Evolutionary conservation across 2,888 invertebrate genomes (phyloP).

Genomic region (Pterostichus niger): DNA sequence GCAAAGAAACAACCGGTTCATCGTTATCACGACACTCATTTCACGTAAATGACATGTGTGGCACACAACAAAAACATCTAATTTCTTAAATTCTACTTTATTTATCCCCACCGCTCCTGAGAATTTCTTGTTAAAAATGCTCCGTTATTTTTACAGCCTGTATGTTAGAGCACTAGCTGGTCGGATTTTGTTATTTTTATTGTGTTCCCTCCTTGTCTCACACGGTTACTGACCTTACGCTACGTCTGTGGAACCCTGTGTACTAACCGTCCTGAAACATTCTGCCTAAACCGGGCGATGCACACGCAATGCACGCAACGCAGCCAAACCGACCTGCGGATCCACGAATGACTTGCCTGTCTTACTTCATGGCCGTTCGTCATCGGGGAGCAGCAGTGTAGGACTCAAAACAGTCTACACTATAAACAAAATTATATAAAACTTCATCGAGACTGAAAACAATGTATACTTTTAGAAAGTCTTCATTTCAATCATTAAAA

Average conservation of each 20-base stretch:
- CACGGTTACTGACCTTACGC: conserved; percentile 73
- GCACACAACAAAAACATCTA: conserved; percentile 60
- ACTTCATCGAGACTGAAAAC: too few relatives aligned
- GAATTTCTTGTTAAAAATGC: conserved; percentile 76
- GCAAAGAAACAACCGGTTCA: not conserved
- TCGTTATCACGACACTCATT: conserved; percentile 19
- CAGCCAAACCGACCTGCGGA: conserved; percentile 1
- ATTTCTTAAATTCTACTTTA: conserved; percentile 65
- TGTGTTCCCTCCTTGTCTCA: conserved; percentile 74
- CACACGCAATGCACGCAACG: conserved; percentile 35
- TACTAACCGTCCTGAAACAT: conserved; percentile 70
- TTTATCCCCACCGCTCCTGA: conserved; percentile 52
- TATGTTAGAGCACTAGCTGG: conserved; percentile 70
- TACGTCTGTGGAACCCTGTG: conserved; percentile 71
- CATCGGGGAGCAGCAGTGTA: not conserved
- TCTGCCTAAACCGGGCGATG: conserved; percentile 51
- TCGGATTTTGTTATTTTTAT: conserved; percentile 77
- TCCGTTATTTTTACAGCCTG: conserved; percentile 76
- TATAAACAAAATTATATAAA: too few relatives aligned
- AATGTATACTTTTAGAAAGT: too few relatives aligned
- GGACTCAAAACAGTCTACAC: too few relatives aligned
- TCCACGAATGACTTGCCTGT: conserved; percentile 45
- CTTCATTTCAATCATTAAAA: too few relatives aligned
- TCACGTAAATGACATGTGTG: conserved; percentile 40
- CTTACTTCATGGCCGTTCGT: conserved; percentile 17